Base-by-base conservation (phyloP, 1,140 invertebrate species). In the Sminthurinus signatus region DNA sequence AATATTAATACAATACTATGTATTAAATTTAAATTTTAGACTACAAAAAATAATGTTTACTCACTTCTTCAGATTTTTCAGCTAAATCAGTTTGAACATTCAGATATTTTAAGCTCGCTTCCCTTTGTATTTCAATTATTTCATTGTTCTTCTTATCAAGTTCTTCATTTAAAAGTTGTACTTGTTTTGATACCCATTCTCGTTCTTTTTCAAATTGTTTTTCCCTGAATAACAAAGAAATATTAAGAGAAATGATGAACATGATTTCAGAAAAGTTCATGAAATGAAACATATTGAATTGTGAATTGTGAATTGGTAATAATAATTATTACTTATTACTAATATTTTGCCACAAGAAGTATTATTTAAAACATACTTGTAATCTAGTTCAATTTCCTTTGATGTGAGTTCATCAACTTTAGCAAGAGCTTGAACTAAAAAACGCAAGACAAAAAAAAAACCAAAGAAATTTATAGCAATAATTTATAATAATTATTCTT, bases 181-280 rank as follows among this genome's bases (percentile, higher is more conserved):
- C 85, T 79, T 93, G 88, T 69, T 87, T 85, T 66, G 83, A 81
- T 23, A 91, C 73, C 57, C 91, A 80, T 14, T 79, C 76, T 65
- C 83, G 82, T 76, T 94, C 90, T 75, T 89, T 86, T 69, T 91
- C 86, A 48, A 93, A 78, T n/a, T 87, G 79, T 73, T 87, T 87
- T 77, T 92, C 88, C 70, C 80, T 81, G 46, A 5, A 74, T 27
- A 48, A 10, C 15, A 36, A 36, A 25, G 8, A n/a, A 48, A 48
- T 19, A 19, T 19, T 48, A 25, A 51, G 25, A 61, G 25, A 17
- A 51, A n/a, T 60, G 25, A n/a, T 56, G 12, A 28, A 3, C 39
- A 59, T 59, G 21, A 21, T 17, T 56, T 42, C 39, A 55, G 19
- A 23, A 59, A 19, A 27, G 58, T 44, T 25, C 29, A 19, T 42